phyloP scores from a whole-genome alignment of 2,113 vertebrate species.

The Mustelus asterias region DNA sequence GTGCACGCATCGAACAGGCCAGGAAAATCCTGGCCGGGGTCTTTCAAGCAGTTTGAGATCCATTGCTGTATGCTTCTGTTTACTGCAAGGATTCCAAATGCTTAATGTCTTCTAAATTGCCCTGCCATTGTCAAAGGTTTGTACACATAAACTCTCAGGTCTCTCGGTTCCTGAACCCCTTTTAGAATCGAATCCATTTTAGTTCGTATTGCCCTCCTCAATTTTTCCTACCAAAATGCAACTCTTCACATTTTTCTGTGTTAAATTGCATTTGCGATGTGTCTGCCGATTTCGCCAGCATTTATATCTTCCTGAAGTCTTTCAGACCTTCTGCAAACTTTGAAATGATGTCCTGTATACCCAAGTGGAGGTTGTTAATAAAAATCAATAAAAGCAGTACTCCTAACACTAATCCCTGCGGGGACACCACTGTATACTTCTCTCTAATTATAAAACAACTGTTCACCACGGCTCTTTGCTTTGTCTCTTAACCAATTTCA shows the following conservation, averaged over 20 bases:
- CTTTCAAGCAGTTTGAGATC: not conserved
- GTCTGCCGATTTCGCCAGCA: not conserved
- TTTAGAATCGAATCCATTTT: not conserved
- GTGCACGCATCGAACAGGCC: no score
- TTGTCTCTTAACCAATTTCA: not conserved
- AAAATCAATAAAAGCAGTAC: not conserved
- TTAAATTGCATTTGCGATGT: not conserved
- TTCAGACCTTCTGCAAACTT: not conserved
- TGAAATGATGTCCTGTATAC: not conserved
- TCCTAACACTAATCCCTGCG: not conserved
- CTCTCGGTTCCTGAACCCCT: not conserved
- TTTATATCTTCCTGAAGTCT: not conserved
- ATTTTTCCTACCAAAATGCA: not conserved
- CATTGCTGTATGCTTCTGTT: not conserved
- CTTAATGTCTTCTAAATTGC: not conserved
- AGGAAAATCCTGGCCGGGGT: no score
- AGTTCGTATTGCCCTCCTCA: not conserved
- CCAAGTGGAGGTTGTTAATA: not conserved
- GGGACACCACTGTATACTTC: not conserved
- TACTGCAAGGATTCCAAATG: not conserved
- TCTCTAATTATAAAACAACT: not conserved
- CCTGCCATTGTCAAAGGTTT: not conserved
- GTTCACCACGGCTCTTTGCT: not conserved
- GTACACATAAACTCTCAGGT: not conserved
- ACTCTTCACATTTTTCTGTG: not conserved